Evolutionary conservation across 2,888 invertebrate genomes (phyloP), one percentile per base, ranked within the genome.

Genomic region (Lochmaea capreae): DNA sequence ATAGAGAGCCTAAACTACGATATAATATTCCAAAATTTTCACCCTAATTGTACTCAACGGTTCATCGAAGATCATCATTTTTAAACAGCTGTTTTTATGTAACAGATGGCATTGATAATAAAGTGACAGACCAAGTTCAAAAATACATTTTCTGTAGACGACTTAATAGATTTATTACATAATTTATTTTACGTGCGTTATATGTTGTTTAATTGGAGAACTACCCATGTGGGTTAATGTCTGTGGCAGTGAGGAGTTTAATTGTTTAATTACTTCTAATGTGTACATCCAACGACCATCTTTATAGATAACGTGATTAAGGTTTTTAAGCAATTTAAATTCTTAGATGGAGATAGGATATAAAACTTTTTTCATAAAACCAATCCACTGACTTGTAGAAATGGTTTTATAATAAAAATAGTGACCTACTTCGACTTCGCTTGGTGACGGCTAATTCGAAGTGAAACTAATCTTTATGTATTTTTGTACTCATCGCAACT

Each of bases 21-120:
- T 52, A 52, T 46, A 16, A 16, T 54, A 54, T 18, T 16, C 16
- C 10, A 54, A 54, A 54, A 54, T 54, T 1, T 54, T 54, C 54
- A 54, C 54, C 54, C 54, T 54, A 54, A 54, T 49, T 49, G 49
- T 49, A 54, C 16, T 18, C 9, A 54, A 54, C 54, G 54, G 54
- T 39, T 61, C 33, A 61, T 61, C 14, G 14, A 61, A 61, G 39
- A 39, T 61, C n/a, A 61, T 39, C 26, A 26, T 61, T 61, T 39
- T 33, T 39, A 33, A 61, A 61, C 61, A 61, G 61, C 61, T 61
- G 61, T 61, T 61, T 61, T n/a, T 39, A 61, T 61, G 9, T 61
- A 61, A 61, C 61, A 61, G 33, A 39, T 61, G 61, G 61, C 33
- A 61, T 39, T 61, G 39, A 39, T 61, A 61, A 61, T 33, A 61